Evolutionary conservation across 2,113 vertebrate species (phyloP).

Genomic region (Oreotragus oreotragus): DNA sequence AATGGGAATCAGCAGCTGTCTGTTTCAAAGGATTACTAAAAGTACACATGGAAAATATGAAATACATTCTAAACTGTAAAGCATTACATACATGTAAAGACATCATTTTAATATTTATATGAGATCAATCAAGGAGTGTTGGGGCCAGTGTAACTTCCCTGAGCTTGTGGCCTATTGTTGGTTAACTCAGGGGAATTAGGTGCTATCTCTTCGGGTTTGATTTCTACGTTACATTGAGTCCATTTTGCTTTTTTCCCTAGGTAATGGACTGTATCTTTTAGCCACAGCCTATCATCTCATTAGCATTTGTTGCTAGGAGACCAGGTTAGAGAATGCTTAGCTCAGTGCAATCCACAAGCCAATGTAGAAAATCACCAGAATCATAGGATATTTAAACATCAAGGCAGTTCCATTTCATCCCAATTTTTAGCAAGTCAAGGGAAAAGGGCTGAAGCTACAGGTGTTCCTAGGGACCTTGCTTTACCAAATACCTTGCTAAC

Average conservation of each 20-base stretch:
- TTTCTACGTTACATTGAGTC: background rate
- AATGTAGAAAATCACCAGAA: background rate
- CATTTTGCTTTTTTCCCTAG: background rate
- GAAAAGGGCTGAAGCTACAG: background rate
- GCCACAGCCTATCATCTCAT: background rate
- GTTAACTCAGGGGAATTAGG: background rate
- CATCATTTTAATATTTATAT: background rate
- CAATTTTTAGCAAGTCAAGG: constrained; percentile 16
- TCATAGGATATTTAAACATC: background rate
- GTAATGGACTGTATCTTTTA: background rate
- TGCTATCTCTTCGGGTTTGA: background rate
- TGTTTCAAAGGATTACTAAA: background rate
- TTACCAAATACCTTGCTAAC: background rate
- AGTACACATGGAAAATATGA: background rate
- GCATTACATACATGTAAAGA: background rate
- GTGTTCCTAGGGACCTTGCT: background rate
- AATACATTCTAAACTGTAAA: background rate
- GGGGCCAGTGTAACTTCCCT: background rate
- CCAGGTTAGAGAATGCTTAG: background rate
- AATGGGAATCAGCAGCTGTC: background rate
- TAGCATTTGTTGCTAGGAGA: constrained; percentile 52
- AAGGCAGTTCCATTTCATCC: background rate
- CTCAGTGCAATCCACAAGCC: background rate
- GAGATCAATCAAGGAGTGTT: background rate
- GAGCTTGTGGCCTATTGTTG: background rate